Evolutionary conservation across 2,113 vertebrate species (phyloP).

Genomic region (Pheucticus melanocephalus): DNA sequence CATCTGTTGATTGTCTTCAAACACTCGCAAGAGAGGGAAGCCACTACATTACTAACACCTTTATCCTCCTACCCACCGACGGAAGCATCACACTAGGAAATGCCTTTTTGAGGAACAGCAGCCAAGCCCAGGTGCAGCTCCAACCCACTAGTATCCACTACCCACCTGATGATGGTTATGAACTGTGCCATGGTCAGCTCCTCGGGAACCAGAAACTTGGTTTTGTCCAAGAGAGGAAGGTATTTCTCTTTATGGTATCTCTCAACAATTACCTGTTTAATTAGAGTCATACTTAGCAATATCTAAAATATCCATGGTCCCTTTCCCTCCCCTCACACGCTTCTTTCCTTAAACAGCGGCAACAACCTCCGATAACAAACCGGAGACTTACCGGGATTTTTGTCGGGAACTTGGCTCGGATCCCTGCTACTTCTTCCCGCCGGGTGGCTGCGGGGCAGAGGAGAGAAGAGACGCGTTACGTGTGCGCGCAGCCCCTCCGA

Average conservation of each 20-base stretch:
- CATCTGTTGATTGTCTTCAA: not conserved
- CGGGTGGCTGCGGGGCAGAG: slow-evolving; percentile 74
- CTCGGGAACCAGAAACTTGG: slow-evolving; percentile 88
- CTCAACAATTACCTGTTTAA: slow-evolving; percentile 86
- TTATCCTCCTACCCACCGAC: not conserved
- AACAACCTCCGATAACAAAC: no score
- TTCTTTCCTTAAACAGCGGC: not conserved
- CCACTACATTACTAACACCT: not conserved
- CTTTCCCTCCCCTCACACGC: no score
- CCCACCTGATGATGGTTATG: slow-evolving; percentile 84
- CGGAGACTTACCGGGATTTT: slow-evolving; percentile 82
- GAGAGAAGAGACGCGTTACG: not conserved
- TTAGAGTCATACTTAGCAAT: not conserved
- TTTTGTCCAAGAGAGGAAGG: slow-evolving; percentile 86
- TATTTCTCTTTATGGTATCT: slow-evolving; percentile 81
- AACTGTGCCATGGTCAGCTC: slow-evolving; percentile 90
- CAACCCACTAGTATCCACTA: fast-evolving
- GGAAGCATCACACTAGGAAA: not conserved
- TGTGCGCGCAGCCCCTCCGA: not conserved
- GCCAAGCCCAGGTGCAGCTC: not conserved
- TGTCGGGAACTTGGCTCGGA: slow-evolving; percentile 86
- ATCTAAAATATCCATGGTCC: fast-evolving
- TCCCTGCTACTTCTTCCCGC: slow-evolving; percentile 84
- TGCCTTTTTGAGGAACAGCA: not conserved
- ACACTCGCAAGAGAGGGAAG: not conserved